Evolutionary conservation across 1,140 invertebrate species (phyloP).

Genomic region (Parapsyche elsis): DNA sequence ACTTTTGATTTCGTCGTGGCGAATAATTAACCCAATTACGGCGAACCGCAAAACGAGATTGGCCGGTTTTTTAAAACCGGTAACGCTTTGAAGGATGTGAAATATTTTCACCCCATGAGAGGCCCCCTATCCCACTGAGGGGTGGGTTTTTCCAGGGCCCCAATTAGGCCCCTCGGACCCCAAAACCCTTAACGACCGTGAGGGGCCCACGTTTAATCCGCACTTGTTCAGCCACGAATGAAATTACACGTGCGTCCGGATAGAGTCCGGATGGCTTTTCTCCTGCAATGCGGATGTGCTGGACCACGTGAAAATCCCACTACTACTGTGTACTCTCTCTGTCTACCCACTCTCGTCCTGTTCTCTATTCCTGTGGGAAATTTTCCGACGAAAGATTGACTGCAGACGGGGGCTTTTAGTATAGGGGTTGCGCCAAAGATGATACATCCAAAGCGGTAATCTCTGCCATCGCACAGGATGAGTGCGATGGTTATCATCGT

Average conservation of each 20-base stretch:
- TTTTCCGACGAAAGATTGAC: conserved; percentile 3
- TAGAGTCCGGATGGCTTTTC: neutral
- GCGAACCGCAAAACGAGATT: too few relatives aligned
- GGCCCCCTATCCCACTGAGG: too few relatives aligned
- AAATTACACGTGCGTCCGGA: conserved; percentile 2
- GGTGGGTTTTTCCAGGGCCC: neutral
- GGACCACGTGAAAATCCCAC: neutral
- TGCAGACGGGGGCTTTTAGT: neutral
- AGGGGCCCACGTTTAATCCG: neutral
- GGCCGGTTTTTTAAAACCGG: too few relatives aligned
- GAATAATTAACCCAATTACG: too few relatives aligned
- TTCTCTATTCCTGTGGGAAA: neutral
- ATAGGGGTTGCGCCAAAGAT: neutral
- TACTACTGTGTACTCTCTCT: neutral
- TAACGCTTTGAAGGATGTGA: too few relatives aligned
- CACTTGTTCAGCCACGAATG: conserved; percentile 10
- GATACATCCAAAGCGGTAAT: neutral
- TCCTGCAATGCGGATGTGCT: neutral
- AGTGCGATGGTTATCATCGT: too few relatives aligned
- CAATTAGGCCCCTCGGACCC: neutral
- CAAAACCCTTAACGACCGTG: conserved; percentile 1
- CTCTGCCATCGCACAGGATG: too few relatives aligned
- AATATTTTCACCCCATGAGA: too few relatives aligned
- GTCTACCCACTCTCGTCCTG: too few relatives aligned
- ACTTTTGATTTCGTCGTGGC: too few relatives aligned